Conservation (phyloP, 2,888 invertebrate genomes). For the Euplexia lucipara region DNA sequence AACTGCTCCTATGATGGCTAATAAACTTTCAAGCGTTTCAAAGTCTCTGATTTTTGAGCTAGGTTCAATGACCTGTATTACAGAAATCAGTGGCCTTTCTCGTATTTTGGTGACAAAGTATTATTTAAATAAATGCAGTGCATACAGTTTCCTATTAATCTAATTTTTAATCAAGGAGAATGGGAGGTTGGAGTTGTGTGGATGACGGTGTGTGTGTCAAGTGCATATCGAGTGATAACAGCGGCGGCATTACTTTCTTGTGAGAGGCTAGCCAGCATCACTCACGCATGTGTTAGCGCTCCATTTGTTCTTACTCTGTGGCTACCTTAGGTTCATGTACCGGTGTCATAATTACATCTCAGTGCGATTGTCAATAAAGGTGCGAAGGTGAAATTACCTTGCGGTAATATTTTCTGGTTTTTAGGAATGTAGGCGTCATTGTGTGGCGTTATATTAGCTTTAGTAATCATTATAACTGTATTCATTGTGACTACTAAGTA, state of each 20-base stretch:
- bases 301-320: slow-evolving; percentile 21
- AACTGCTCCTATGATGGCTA: too few species aligned
- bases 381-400: slow-evolving; percentile 57
- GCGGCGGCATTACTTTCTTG: background rate
- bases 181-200: too few species aligned
- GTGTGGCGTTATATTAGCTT: slow-evolving; percentile 33
- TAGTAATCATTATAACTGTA: background rate
- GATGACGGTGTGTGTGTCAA: too few species aligned
- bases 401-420: slow-evolving; percentile 39
- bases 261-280: background rate
- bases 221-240: background rate
- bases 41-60: too few species aligned
- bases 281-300: slow-evolving; percentile 1
- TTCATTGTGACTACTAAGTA: background rate
- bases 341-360: slow-evolving; percentile 37
- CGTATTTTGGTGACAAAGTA: too few species aligned
- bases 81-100: too few species aligned
- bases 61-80: too few species aligned
- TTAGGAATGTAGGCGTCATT: slow-evolving; percentile 31
- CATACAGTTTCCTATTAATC: too few species aligned
- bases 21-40: too few species aligned
- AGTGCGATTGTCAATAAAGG: slow-evolving; percentile 53
- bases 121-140: too few species aligned
- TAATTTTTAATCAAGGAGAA: background rate
- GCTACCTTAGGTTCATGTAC: slow-evolving; percentile 12